Evolutionary conservation across 53 echinoderm and acorn worm species (phyloP).

Genomic region (Stichopus horrens): DNA sequence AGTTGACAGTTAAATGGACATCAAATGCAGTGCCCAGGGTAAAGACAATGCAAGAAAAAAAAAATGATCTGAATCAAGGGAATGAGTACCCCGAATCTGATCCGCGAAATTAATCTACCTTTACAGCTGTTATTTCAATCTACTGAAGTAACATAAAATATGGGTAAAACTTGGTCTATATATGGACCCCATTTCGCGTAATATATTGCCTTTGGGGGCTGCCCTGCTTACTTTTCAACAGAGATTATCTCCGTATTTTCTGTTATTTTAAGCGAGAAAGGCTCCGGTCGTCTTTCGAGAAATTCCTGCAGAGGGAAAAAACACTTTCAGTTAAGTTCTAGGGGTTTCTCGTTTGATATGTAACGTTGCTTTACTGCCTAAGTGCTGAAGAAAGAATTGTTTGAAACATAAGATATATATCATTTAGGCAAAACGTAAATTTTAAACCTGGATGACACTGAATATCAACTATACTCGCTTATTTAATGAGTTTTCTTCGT

Average conservation of each 20-base stretch:
- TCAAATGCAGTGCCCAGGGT: background rate
- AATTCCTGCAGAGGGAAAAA: background rate
- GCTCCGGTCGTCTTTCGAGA: background rate
- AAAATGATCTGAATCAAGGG: background rate
- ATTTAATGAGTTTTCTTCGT: too few relatives aligned
- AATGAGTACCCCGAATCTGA: background rate
- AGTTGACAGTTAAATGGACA: background rate
- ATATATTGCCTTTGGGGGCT: background rate
- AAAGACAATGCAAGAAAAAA: background rate
- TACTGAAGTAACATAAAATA: background rate
- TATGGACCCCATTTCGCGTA: background rate
- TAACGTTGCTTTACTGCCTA: too few relatives aligned
- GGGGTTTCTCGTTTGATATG: too few relatives aligned
- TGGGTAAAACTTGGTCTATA: background rate
- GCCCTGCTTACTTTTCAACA: background rate
- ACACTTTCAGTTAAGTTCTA: too few relatives aligned
- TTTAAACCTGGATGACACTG: too few relatives aligned
- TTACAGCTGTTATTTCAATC: background rate
- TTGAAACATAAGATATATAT: too few relatives aligned
- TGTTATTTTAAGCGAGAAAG: background rate
- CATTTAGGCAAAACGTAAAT: too few relatives aligned
- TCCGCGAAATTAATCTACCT: background rate
- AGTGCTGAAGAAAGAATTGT: too few relatives aligned
- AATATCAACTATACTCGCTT: too few relatives aligned
- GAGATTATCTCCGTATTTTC: background rate